phyloP scores from a whole-genome alignment of 2,113 vertebrate species.

The Hemiprocne comata region DNA sequence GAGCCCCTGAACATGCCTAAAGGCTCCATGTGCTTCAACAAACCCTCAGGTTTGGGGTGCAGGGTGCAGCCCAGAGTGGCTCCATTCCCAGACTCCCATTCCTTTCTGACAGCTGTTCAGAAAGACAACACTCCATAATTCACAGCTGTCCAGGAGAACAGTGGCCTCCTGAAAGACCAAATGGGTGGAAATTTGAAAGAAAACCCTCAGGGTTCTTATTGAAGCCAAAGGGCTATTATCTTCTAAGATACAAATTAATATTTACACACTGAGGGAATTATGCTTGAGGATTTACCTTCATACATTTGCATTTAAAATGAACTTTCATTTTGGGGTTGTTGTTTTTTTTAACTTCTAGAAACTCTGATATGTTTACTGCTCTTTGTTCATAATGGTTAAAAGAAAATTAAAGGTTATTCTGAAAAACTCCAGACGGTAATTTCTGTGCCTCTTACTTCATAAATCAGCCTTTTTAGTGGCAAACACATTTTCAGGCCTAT shows the following conservation, averaged over 20 bases:
- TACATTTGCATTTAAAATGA: slow-evolving; percentile 7
- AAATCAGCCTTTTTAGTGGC: neutral
- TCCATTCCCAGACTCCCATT: slow-evolving; percentile 10
- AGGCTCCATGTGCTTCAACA: neutral
- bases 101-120: slow-evolving; percentile 41
- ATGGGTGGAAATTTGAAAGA: neutral
- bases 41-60: neutral
- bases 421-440: neutral
- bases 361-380: neutral
- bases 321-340: neutral
- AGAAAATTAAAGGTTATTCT: slow-evolving; percentile 15
- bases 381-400: neutral
- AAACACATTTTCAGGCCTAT: neutral
- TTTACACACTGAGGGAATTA: neutral
- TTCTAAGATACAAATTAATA: slow-evolving; percentile 44
- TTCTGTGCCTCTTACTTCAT: neutral
- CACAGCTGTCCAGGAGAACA: neutral
- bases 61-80: neutral
- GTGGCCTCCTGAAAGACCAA: neutral
- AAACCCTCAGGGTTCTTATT: slow-evolving; percentile 37
- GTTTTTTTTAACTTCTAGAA: neutral
- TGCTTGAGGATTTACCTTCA: slow-evolving; percentile 34
- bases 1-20: neutral
- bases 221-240: slow-evolving; percentile 30
- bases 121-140: slow-evolving; percentile 32